Percentiles rank a stretch among this genome's conserved stretches.
phyloP scores from a whole-genome alignment of 2,888 invertebrate genomes.

The Temnothorax rugatulus region DNA sequence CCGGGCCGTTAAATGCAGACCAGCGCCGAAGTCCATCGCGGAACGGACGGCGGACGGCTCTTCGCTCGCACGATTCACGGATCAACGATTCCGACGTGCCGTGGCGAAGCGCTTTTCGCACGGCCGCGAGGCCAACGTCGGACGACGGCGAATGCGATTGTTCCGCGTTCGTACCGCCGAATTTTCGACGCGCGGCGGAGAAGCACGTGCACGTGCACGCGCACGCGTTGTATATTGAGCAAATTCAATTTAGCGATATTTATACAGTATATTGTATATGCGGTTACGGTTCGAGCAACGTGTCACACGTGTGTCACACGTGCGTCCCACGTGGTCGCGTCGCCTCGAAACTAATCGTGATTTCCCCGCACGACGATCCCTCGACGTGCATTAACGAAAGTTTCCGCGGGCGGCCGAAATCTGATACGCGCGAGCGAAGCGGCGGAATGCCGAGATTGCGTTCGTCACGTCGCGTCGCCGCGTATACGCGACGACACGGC shows the following conservation, averaged over 20 bases:
- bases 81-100: constrained; percentile 62
- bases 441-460: constrained; percentile 60
- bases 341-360: constrained; percentile 4
- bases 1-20: constrained; percentile 61
- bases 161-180: constrained; percentile 59
- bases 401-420: constrained; percentile 51
- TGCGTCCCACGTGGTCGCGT: constrained; percentile 62
- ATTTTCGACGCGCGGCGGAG: constrained; percentile 51
- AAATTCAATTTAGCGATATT: constrained; percentile 2
- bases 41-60: background rate
- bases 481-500: constrained; percentile 43
- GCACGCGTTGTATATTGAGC: background rate
- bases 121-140: constrained; percentile 51
- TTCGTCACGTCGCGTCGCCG: background rate
- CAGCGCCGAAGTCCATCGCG: constrained; percentile 38
- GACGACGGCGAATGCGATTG: constrained; percentile 45
- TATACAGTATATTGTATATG: background rate
- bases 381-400: constrained; percentile 57
- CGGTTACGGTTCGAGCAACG: background rate
- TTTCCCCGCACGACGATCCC: background rate
- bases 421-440: constrained; percentile 55
- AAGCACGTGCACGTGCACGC: constrained; percentile 33
- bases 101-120: constrained; percentile 62
- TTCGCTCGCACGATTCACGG: constrained; percentile 62
- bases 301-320: background rate